Conservation (phyloP, 2,888 invertebrate species). For the Limnephilus lunatus region DNA sequence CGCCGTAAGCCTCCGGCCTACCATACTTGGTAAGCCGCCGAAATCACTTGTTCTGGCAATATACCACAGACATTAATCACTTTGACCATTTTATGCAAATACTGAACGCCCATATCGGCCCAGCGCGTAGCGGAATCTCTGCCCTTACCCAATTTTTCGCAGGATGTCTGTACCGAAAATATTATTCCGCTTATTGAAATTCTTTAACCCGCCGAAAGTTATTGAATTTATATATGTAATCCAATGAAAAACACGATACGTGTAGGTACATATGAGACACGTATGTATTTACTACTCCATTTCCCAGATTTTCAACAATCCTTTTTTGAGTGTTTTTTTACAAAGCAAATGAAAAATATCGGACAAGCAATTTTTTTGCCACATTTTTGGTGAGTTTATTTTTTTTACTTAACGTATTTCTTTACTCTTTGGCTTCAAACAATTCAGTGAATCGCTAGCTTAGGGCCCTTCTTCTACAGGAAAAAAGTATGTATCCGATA, state of each 20-base stretch:
- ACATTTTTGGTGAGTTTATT: neutral
- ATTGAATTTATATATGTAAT: neutral
- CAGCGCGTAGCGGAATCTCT: conserved; percentile 11
- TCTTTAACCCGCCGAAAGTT: neutral
- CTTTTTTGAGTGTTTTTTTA: neutral
- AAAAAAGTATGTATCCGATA: no score
- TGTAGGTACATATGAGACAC: neutral
- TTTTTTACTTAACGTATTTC: neutral
- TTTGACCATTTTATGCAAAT: conserved; percentile 60
- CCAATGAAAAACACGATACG: neutral
- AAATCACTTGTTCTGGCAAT: conserved; percentile 52
- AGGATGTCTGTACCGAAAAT: neutral
- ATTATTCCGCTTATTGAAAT: conserved; percentile 40
- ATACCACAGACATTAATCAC: conserved; percentile 58
- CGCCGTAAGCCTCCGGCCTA: conserved; percentile 15
- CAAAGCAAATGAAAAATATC: neutral
- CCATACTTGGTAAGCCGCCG: conserved; percentile 38
- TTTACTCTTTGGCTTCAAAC: neutral
- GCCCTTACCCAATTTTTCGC: conserved; percentile 11
- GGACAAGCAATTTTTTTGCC: neutral
- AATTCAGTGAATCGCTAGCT: neutral
- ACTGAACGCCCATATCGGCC: conserved; percentile 31
- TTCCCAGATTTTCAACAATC: neutral
- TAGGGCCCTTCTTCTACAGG: no score
- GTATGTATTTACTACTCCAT: neutral